Evolutionary conservation across 2,888 invertebrate species (phyloP), one percentile per base, ranked within the genome.

Genomic region (Nineta flava): DNA sequence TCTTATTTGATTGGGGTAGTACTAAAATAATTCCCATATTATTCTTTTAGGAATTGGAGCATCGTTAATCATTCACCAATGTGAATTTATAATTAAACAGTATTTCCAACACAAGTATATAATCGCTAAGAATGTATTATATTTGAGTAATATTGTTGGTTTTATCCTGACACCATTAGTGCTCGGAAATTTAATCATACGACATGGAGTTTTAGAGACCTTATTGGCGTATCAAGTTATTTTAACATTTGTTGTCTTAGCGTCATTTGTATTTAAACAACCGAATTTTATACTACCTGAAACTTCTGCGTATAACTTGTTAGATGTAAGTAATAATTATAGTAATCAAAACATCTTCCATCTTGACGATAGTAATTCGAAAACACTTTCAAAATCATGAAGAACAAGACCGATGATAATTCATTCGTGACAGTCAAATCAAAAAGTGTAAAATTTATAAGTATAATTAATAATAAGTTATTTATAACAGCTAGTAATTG

Each of bases 211-310:
- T 13, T 55, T 61, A 2, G 58, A 61, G n/a, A 70, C 74, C 1
- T 66, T 77, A n/a, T 68, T 76, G 63, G 71, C 76, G 56, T 77
- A 76, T 55, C 74, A 73, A 51, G 74, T 75, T 1, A 65, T 76
- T 15, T 60, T 77, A 12, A 69, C 77, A 66, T 76, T 76, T 58
- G 76, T 76, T 55, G 68, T 75, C 53, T 49, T 76, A 6, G 67
- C 74, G 55, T 61, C 74, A 49, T 68, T 76, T 1, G 64, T 72
- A 1, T 75, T 73, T 54, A 69, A 70, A 13, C 68, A 77, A 50
- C 77, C 78, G 0, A 59, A 70, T 40, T 77, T 69, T 72, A 49
- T 70, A 70, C 56, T 67, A 59, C 53, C 69, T 70, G 2, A 62
- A 72, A n/a, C 62, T 65, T 56, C 63, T 49, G 71, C 70, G 0